Conservation (phyloP, 2,113 vertebrate species). For the Hydropotes inermis region DNA sequence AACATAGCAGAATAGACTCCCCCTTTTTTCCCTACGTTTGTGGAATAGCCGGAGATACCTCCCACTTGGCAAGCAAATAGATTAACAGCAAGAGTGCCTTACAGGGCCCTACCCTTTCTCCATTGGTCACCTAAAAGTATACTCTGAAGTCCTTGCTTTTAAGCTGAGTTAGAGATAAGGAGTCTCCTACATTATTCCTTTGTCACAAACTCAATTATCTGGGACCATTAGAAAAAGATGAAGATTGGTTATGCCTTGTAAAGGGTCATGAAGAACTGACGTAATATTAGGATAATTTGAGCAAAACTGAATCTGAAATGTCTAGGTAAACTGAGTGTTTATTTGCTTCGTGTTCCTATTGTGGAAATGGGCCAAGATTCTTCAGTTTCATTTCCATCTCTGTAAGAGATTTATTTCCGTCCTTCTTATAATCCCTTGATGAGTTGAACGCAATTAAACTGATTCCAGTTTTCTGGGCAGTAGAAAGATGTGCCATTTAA, state of each 20-base stretch:
- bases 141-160: slow-evolving; percentile 35
- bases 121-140: neutral
- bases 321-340: neutral
- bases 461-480: neutral
- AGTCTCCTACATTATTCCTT: neutral
- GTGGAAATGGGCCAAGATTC: neutral
- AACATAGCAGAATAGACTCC: slow-evolving; percentile 58
- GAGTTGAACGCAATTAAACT: neutral
- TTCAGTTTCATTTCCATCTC: neutral
- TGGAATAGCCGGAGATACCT: neutral
- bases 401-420: neutral
- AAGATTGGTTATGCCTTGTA: neutral
- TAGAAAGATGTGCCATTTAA: neutral
- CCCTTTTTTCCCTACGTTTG: neutral
- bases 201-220: slow-evolving; percentile 29
- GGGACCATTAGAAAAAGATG: neutral
- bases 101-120: neutral
- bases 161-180: slow-evolving; percentile 17
- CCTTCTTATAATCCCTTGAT: neutral
- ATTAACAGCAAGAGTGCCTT: slow-evolving; percentile 32
- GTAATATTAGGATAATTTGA: neutral
- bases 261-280: neutral
- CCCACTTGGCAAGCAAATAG: neutral
- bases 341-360: neutral
- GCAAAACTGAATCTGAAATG: slow-evolving; percentile 18